Evolutionary conservation across 1,140 invertebrate species (phyloP).

Genomic region (Metaphire vulgaris): DNA sequence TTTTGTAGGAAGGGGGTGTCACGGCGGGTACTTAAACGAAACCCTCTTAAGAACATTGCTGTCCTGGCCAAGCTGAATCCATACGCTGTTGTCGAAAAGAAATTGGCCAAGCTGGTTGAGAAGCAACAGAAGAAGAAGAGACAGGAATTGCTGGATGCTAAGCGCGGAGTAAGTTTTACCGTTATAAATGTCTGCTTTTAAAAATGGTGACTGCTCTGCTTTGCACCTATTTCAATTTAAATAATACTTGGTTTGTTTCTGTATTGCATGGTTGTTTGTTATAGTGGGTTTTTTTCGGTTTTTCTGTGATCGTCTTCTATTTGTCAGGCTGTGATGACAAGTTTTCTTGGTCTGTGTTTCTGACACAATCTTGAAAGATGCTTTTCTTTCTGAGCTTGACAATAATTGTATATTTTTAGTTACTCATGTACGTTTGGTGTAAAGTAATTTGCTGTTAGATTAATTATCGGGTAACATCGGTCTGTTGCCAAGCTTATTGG

Average conservation of each 20-base stretch:
- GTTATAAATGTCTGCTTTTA: not conserved
- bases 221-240: not conserved
- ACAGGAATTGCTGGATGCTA: constrained; percentile 50
- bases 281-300: not conserved
- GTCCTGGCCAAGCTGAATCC: constrained; percentile 89
- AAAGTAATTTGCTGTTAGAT: no score
- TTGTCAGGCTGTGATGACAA: not conserved
- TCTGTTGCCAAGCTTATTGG: no score
- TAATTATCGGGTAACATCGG: no score
- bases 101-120: constrained; percentile 24
- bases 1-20: constrained; percentile 37
- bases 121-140: constrained; percentile 50
- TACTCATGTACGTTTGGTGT: no score
- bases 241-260: not conserved
- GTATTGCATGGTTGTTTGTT: not conserved
- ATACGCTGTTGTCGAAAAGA: constrained; percentile 42
- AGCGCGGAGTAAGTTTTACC: constrained; percentile 25
- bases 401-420: no score
- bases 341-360: not conserved
- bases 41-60: constrained; percentile 63
- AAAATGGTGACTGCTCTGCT: not conserved
- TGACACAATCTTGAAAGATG: not conserved
- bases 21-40: constrained; percentile 43
- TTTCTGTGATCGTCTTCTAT: not conserved
- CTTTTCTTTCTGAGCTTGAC: no score